Evolutionary conservation across 2,888 invertebrate genomes (phyloP).

Genomic region (Drosophila recens): DNA sequence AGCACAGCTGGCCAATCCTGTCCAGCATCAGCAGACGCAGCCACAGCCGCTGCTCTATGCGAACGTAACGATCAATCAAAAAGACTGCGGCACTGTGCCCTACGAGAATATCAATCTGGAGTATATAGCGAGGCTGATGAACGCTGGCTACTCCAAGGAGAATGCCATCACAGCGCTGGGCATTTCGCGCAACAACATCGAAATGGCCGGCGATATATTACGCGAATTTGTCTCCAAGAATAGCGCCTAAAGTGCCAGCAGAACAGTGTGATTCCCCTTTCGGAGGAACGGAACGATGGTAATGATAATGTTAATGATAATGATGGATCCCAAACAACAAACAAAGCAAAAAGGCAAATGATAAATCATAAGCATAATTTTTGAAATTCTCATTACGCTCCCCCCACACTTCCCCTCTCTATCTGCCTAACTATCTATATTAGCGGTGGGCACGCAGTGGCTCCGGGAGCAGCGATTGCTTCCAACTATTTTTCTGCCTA

Average conservation of each 20-base stretch:
- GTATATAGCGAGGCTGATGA: constrained; percentile 94
- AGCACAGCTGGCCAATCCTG: constrained; percentile 55
- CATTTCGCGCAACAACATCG: constrained; percentile 96
- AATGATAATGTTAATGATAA: too few species aligned
- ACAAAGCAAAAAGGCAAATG: constrained; percentile 51
- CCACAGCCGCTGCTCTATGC: constrained; percentile 84
- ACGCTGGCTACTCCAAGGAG: constrained; percentile 95
- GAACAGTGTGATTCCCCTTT: constrained; percentile 11
- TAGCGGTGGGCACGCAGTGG: too few species aligned
- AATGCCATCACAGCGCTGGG: constrained; percentile 96
- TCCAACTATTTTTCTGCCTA: too few species aligned
- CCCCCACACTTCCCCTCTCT: constrained; percentile 15
- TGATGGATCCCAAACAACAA: constrained; percentile 26
- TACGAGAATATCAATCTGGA: constrained; percentile 97
- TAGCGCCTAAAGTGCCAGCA: constrained; percentile 71
- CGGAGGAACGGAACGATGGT: constrained; percentile 9
- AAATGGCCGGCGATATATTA: constrained; percentile 97
- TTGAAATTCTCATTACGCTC: constrained; percentile 46
- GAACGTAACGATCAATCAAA: constrained; percentile 86
- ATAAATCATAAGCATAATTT: constrained; percentile 53
- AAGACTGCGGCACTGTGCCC: constrained; percentile 86
- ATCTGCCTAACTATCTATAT: constrained; percentile 9
- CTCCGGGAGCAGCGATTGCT: too few species aligned
- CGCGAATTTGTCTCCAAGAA: constrained; percentile 93
- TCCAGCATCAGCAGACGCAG: constrained; percentile 65